phyloP scores from a whole-genome alignment of 2,888 invertebrate species.

The Girardia tigrina region DNA sequence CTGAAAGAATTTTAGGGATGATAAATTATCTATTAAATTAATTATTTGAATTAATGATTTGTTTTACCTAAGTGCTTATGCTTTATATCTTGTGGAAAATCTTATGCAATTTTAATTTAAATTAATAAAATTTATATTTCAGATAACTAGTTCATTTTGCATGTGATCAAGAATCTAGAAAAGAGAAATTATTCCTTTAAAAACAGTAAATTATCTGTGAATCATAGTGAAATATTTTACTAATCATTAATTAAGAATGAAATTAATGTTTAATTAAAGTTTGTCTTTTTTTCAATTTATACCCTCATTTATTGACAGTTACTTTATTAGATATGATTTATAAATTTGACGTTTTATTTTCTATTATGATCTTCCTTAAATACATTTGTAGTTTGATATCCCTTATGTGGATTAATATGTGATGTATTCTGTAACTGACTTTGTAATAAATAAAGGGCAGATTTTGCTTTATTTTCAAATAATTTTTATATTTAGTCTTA shows the following conservation, averaged over 20 bases:
- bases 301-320: slow-evolving; percentile 2
- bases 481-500: too few relatives aligned
- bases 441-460: slow-evolving; percentile 23
- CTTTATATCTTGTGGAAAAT: too few relatives aligned
- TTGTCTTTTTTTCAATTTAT: background rate
- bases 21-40: too few relatives aligned
- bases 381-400: slow-evolving; percentile 10
- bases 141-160: slow-evolving; percentile 20
- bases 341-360: slow-evolving; percentile 23
- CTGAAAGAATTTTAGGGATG: too few relatives aligned
- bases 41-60: too few relatives aligned
- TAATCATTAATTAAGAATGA: too few relatives aligned
- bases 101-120: too few relatives aligned
- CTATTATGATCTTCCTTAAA: slow-evolving; percentile 15
- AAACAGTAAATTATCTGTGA: too few relatives aligned
- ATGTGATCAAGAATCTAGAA: slow-evolving; percentile 18
- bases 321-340: slow-evolving; percentile 23
- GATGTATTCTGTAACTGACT: slow-evolving; percentile 13
- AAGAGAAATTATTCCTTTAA: background rate
- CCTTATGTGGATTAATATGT: slow-evolving; percentile 15
- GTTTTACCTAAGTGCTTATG: too few relatives aligned
- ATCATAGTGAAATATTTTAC: too few relatives aligned
- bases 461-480: slow-evolving; percentile 9
- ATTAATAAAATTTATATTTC: background rate
- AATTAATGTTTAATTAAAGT: slow-evolving; percentile 14